Percentiles rank a stretch among this genome's conserved stretches.
phyloP scores from a whole-genome alignment of 1,140 invertebrate species.

The Drosophila orosa region DNA sequence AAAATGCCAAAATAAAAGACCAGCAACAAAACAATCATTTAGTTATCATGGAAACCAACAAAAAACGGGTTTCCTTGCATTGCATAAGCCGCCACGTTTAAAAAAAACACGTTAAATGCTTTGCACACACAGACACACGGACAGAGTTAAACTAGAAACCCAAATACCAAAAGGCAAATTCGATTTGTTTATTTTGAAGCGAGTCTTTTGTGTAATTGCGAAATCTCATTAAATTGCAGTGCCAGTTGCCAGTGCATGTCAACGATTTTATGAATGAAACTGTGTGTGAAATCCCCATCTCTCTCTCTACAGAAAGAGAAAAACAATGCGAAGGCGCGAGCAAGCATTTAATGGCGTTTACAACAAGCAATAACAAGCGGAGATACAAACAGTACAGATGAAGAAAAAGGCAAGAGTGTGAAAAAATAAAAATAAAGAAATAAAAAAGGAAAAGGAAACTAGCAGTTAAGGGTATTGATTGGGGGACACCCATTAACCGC shows the following conservation, averaged over 20 bases:
- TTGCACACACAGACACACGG: background rate
- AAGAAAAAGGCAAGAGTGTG: conserved; percentile 4
- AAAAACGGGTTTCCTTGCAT: conserved; percentile 36
- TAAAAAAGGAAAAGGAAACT: conserved; percentile 7
- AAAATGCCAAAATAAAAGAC: conserved; percentile 49
- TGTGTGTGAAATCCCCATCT: conserved; percentile 26
- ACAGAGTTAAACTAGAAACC: conserved; percentile 66
- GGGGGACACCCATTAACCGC: background rate
- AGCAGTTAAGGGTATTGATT: too few relatives aligned
- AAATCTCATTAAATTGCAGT: conserved; percentile 56
- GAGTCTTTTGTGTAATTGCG: conserved; percentile 46
- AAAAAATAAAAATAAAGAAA: conserved; percentile 13
- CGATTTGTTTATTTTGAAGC: conserved; percentile 41
- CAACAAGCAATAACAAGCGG: conserved; percentile 47
- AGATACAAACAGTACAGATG: conserved; percentile 26
- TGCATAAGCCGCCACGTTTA: conserved; percentile 49
- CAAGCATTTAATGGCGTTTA: conserved; percentile 62
- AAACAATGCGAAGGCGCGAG: conserved; percentile 43
- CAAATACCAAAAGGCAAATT: conserved; percentile 63
- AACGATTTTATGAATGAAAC: conserved; percentile 68
- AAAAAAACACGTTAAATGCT: conserved; percentile 61
- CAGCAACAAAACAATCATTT: conserved; percentile 30
- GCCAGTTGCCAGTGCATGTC: conserved; percentile 43
- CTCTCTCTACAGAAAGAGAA: conserved; percentile 35
- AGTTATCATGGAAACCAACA: conserved; percentile 42